Evolutionary conservation across 2,113 vertebrate species (phyloP), one percentile per base, ranked within the genome.

Genomic region (Halichoeres trimaculatus): DNA sequence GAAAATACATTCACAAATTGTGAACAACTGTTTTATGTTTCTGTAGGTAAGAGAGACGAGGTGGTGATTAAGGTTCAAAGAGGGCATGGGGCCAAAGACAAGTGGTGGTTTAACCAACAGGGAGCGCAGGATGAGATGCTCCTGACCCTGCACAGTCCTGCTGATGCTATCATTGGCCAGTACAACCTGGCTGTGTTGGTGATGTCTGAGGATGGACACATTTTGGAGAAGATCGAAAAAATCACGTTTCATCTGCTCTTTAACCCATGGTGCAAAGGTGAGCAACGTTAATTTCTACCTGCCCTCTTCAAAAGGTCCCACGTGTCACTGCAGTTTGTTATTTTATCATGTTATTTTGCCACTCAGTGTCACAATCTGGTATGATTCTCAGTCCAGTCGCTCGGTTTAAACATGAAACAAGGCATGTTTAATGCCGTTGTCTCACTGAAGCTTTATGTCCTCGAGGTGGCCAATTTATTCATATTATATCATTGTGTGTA

Each of bases 201-300:
- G 9, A 76, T 88, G 55, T 92, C 93, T 22, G 78, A 81, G 0
- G 90, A 90, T 0, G 89, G 77, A 80, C 90, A 59, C 81, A 68
- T 92, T 3, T 16, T 85, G 67, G 90, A 91, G 62, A 30, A 89
- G 81, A 86, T 85, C 22, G 48, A 88, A 8, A 43, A 92, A 89
- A 78, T 90, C 1, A 78, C 88, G 16, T 96, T 99, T 79, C 84
- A 95, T 78, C 78, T 99, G 51, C 96, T 99, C 65, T 99, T 96
- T 61, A 99, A 99, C 70, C 96, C 97, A 0, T 99, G 97, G 97
- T 95, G 94, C 83, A 90, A 92, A 95, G 96, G 97, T 99, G 91
- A 61, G 23, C 9, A 35, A 34, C 12, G 13, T 16, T 8, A 16
- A 36, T 1, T 2, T 14, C 3, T 20, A 0, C 50, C 7, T 35